Conservation (phyloP, 1,140 invertebrate genomes). For the Bathynomus jamesi region DNA sequence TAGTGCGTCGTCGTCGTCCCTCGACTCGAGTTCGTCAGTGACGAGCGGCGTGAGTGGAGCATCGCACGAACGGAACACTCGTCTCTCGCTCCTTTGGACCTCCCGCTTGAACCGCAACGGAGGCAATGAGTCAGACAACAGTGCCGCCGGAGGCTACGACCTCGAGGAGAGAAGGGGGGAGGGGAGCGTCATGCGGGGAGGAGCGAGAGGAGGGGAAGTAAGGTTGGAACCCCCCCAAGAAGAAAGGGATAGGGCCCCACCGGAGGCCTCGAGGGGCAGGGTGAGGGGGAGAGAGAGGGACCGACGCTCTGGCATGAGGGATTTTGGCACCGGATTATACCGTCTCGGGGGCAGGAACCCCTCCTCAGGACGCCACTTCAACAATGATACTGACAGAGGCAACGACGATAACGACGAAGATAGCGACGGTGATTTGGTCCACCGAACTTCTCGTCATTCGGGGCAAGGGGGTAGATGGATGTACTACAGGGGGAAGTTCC, state of each 20-base stretch:
- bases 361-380: not conserved
- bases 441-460: not conserved
- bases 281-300: not conserved
- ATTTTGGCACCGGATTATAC: not conserved
- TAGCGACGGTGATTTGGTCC: not conserved
- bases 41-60: conserved; percentile 25
- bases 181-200: not conserved
- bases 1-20: conserved; percentile 26
- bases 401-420: not conserved
- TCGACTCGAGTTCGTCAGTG: conserved; percentile 28
- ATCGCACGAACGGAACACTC: conserved; percentile 22
- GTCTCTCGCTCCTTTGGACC: conserved; percentile 24
- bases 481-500: not conserved
- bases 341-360: not conserved
- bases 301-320: not conserved
- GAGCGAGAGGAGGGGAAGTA: not conserved
- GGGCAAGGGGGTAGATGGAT: not conserved
- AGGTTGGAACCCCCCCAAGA: not conserved
- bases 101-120: conserved; percentile 21
- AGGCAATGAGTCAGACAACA: conserved; percentile 2
- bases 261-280: not conserved
- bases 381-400: not conserved
- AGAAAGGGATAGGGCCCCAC: not conserved
- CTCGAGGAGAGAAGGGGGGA: not conserved
- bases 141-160: not conserved